Base-by-base conservation (phyloP, 2,113 vertebrate genomes). In the Nothocercus julius region DNA sequence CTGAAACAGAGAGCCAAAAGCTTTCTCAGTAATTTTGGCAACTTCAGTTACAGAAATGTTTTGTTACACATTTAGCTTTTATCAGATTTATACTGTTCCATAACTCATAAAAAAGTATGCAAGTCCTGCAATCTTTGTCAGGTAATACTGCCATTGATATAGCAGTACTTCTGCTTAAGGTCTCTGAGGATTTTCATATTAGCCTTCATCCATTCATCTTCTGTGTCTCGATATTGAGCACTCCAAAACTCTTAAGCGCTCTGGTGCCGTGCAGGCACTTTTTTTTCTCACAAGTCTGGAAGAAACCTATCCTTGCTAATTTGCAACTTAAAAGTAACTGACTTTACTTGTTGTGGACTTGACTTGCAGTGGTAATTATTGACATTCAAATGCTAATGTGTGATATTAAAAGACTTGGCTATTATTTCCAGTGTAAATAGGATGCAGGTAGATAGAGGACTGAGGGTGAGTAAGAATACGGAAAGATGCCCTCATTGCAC, bases 1-100 rank as follows among this genome's bases (percentile, higher is more conserved):
- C 99, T 99, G 97, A 76, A 92, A 97, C 2, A 84, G 40, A 91
- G 10, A 95, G 28, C 1, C 2, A 91, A 75, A 93, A 11, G 2
- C 25, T 67, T 87, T 85, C 67, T 89, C 56, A 82, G 47, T 66
- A 58, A 67, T 64, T 87, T 36, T 90, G 10, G 66, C 42, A 45
- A 59, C 9, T 82, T 44, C 7, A 27, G 18, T 53, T 72, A 78
- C 24, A 79, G 13, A 86, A 77, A 2, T 3, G 75, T 64, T 96
- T 47, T 21, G 62, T 21, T 79, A 9, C 54, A 22, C 42, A 40
- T 62, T 81, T 83, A 76, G 6, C 27, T 42, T 53, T 81, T 85
- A 76, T 45, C 54, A 82, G n/a, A n/a, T 42, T 4, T 10, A 11
- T 87, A 4, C 34, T 22, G 56, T 93, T 81, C 40, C 42, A 24